Percentiles rank a stretch among this genome's conserved stretches.
Conservation (phyloP, 2,113 vertebrate genomes). For the zebrafish (Danio rerio) region DNA sequence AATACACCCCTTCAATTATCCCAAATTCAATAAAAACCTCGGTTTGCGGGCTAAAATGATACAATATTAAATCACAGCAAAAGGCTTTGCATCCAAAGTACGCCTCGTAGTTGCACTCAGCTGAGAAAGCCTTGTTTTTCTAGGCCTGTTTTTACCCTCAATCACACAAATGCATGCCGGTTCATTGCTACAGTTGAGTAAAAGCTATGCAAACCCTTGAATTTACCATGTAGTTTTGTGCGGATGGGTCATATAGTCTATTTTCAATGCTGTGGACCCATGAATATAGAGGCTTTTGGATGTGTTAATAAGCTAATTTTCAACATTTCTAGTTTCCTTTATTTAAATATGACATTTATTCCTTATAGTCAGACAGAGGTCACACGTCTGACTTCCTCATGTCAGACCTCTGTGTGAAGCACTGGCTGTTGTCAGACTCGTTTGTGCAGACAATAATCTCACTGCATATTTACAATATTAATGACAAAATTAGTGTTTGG, state of each 20-base stretch:
- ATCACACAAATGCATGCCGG: conserved; percentile 21
- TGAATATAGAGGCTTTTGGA: not conserved
- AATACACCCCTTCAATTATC: conserved; percentile 55
- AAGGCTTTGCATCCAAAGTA: conserved; percentile 55
- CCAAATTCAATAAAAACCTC: conserved; percentile 64
- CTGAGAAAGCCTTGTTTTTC: conserved; percentile 39
- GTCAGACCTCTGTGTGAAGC: too few species aligned
- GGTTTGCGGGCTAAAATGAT: conserved; percentile 63
- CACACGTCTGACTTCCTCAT: too few species aligned
- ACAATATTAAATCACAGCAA: conserved; percentile 63
- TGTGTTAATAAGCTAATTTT: not conserved
- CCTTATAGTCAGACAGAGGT: too few species aligned
- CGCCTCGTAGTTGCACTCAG: conserved; percentile 52
- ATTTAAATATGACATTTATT: too few species aligned
- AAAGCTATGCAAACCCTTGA: not conserved
- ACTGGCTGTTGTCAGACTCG: too few species aligned
- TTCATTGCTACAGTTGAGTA: conserved; percentile 9
- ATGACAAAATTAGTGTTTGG: too few species aligned
- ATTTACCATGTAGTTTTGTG: not conserved
- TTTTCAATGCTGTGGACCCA: not conserved
- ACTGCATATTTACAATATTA: too few species aligned
- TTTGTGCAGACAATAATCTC: too few species aligned
- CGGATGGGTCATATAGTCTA: not conserved
- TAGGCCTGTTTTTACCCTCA: conserved; percentile 24
- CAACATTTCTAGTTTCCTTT: too few species aligned